Base-by-base conservation (phyloP, 1,140 invertebrate species). In the Platyura marginata region DNA sequence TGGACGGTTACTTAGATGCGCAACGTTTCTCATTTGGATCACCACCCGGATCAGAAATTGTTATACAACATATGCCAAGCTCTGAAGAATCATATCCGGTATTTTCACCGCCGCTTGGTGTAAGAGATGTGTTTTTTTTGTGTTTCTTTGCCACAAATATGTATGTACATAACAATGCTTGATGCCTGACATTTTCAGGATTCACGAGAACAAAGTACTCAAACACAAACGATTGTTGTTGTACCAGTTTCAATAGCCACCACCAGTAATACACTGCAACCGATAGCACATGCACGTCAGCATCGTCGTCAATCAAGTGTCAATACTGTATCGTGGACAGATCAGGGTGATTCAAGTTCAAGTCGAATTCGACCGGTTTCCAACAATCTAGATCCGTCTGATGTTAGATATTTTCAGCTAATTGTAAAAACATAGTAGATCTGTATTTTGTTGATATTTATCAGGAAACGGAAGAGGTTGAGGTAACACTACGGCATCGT, bases 1-100 rank as follows among this genome's bases (percentile, higher is more conserved):
- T 89, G 3, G 86, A 90, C 43, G 83, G 78, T 3, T 92, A 88
- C 54, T 66, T 90, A 35, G 87, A 91, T 47, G 81, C 81, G 0
- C 70, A 74, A 4, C 65, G 79, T 20, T 77, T 83, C 43, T 82
- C 80, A 2, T 81, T 81, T 54, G 75, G 77, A 42, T 81, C 81
- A 2, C 81, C 80, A 1, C 77, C 81, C 0, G 71, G 70, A 45
- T 81, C 77, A 32, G 78, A 79, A 49, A 55, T 79, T 3, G 70
- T 76, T 45, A 70, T 71, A 2, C 67, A 76, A 13, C 71, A 69
- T 23, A 71, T 70, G 36, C 79, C 72, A 36, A 75, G 75, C 1
- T 49, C 51, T 1, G 77, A 84, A 49, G 84, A 87, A 44, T 81
- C 77, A 39, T 87, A 82, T 48, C 81, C 82, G 1, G 79, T 85